Percentiles rank a stretch among this genome's conserved stretches.
Conservation (phyloP, 1,140 invertebrate species). For the Saccostrea echinata region DNA sequence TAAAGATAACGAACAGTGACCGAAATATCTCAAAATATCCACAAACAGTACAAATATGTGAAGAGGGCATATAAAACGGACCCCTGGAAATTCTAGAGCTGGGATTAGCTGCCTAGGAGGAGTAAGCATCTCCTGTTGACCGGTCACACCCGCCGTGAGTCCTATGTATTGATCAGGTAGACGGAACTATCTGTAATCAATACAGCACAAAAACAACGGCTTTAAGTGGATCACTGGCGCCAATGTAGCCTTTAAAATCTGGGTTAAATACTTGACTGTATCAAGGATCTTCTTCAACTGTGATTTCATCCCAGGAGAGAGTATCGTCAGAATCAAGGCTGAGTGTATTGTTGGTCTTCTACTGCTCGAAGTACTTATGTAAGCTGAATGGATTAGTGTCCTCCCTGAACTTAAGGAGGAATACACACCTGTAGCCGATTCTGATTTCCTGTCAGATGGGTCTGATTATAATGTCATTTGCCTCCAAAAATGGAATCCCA, state of each 20-base stretch:
- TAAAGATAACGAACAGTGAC: too few species aligned
- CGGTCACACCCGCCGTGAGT: too few species aligned
- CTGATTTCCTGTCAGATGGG: background rate
- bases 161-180: too few species aligned
- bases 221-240: slow-evolving; percentile 55
- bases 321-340: slow-evolving; percentile 8
- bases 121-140: too few species aligned
- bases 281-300: slow-evolving; percentile 48
- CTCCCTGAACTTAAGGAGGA: background rate
- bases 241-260: slow-evolving; percentile 58
- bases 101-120: too few species aligned
- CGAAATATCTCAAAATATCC: too few species aligned
- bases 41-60: too few species aligned
- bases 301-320: background rate
- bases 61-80: too few species aligned
- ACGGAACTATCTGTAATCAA: too few species aligned
- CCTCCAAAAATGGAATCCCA: too few species aligned
- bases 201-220: slow-evolving; percentile 62
- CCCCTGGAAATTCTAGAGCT: too few species aligned
- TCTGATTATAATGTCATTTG: too few species aligned
- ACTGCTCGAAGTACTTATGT: background rate
- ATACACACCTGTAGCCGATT: background rate
- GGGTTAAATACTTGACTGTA: slow-evolving; percentile 55
- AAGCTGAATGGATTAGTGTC: background rate
- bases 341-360: background rate